Conservation (phyloP, 2,113 vertebrate genomes). For the Chrysemys picta region DNA sequence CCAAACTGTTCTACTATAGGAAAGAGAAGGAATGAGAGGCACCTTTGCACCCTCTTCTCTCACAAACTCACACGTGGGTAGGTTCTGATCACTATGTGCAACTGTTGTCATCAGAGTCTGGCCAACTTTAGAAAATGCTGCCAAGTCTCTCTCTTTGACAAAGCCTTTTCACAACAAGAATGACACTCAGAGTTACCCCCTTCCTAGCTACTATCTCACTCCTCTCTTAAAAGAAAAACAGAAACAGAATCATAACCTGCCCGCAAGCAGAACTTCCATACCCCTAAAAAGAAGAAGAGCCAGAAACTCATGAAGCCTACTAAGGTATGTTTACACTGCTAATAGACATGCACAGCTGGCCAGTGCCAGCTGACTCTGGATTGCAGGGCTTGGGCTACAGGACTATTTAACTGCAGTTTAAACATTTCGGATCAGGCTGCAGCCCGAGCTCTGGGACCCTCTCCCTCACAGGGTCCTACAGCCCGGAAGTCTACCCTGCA, state of each 20-base stretch:
- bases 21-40: neutral
- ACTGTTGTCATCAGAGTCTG: neutral
- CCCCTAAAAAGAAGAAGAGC: neutral
- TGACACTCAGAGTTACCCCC: neutral
- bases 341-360: neutral
- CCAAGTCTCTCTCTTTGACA: neutral
- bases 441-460: no score
- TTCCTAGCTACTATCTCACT: neutral
- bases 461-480: neutral
- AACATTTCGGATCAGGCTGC: neutral
- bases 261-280: neutral
- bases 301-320: neutral
- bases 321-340: neutral
- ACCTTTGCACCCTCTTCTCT: neutral
- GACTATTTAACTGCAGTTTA: neutral
- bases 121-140: neutral
- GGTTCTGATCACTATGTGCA: neutral
- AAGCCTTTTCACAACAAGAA: neutral
- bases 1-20: neutral
- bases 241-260: neutral
- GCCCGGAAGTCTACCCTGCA: neutral
- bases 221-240: neutral
- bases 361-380: neutral
- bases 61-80: neutral
- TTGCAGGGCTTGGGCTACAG: neutral